Evolutionary conservation across 1,140 invertebrate species (phyloP), one percentile per base, ranked within the genome.

Genomic region (Ctenoplectra terminalis): DNA sequence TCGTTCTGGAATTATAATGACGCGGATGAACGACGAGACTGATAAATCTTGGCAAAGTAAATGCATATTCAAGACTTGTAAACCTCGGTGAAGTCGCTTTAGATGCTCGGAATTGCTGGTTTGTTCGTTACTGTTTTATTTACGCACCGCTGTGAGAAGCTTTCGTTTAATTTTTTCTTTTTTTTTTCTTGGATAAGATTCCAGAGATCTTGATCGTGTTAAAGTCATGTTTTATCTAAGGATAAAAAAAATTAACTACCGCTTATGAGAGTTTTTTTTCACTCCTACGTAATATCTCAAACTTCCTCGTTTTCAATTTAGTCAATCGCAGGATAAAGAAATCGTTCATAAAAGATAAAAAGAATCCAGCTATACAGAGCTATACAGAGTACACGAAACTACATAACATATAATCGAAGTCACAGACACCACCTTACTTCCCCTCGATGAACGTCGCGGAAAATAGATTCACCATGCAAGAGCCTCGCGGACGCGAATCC

Each of bases 401-500:
- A 23, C 20, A 7, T 2, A 23, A 37, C 60, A 9, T 20, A 1
- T 0, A 37, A 11, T 43, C 40, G 11, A 11, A 7, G 11, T 11
- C 40, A 11, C 3, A n/a, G n/a, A n/a, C n/a, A n/a, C n/a, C n/a
- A n/a, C n/a, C n/a, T n/a, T n/a, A n/a, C n/a, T n/a, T n/a, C 20
- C 34, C 9, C 1, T 63, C 31, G 23, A 2, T 26, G 13, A 50
- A 58, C 43, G 43, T 58, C 58, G 64, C 52, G 54, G 76, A 85
- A 84, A 80, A 80, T 72, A 66, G 63, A 80, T 83, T 83, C 50
- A 74, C 46, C 74, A 48, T 26, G 61, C 31, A 20, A 37, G 64
- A 85, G 50, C 50, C 67, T 61, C 67, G 74, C 66, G 11, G 52
- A 74, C 56, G 54, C 61, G 76, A 75, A 75, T 74, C 85, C 58